These are phyloP conservation scores for Sceliomorpha sp. DNA, from an alignment of 2,888 invertebrate species.

Conservation along the genomic window DNA sequence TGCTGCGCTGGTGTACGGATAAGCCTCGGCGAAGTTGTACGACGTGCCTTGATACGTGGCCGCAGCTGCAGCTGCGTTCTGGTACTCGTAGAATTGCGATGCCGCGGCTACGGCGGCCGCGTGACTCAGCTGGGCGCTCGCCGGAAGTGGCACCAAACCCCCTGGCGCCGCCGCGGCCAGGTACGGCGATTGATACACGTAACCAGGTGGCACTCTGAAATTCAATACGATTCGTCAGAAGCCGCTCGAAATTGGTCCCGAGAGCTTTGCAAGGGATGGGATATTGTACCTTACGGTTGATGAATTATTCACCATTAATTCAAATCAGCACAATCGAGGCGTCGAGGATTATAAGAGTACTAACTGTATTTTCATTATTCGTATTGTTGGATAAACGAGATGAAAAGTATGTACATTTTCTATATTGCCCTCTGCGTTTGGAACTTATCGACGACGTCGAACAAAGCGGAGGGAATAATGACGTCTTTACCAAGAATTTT, in stretches of 20 bases:
- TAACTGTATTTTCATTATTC: too few relatives aligned
- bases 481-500: too few relatives aligned
- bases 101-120: constrained; percentile 90
- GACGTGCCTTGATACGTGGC: constrained; percentile 88
- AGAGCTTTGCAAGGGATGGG: constrained; percentile 45
- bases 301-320: too few relatives aligned
- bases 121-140: constrained; percentile 85
- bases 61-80: constrained; percentile 86
- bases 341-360: too few relatives aligned
- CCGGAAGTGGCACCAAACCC: constrained; percentile 84
- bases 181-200: constrained; percentile 89
- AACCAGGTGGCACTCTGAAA: constrained; percentile 88
- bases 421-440: too few relatives aligned
- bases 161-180: constrained; percentile 84
- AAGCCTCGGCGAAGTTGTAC: constrained; percentile 87
- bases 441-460: too few relatives aligned
- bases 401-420: too few relatives aligned
- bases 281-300: background rate
- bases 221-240: constrained; percentile 45
- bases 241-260: constrained; percentile 32
- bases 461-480: too few relatives aligned
- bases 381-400: too few relatives aligned
- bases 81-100: constrained; percentile 92
- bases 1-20: constrained; percentile 84
- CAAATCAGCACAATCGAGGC: too few relatives aligned